phyloP scores from a whole-genome alignment of 1,140 invertebrate genomes.

The Phocides pigmalion region DNA sequence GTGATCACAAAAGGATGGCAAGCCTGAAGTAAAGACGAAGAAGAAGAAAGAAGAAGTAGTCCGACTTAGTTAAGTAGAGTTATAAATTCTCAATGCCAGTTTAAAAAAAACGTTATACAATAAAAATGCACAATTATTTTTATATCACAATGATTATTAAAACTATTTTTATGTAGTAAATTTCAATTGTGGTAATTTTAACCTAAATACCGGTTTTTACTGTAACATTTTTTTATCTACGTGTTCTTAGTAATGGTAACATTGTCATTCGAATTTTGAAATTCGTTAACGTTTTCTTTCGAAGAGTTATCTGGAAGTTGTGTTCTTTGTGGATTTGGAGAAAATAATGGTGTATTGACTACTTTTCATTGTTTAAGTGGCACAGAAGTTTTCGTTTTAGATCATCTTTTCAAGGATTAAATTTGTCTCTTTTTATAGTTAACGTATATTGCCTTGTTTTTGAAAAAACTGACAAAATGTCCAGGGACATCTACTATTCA shows the following conservation, averaged over 20 bases:
- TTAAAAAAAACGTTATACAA: too few relatives aligned
- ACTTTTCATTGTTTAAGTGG: neutral
- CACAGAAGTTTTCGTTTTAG: neutral
- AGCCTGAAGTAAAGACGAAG: too few relatives aligned
- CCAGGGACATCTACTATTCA: constrained; percentile 93
- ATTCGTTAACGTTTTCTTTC: constrained; percentile 55
- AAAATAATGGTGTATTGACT: constrained; percentile 1
- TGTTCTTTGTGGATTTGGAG: constrained; percentile 26
- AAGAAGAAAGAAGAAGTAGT: too few relatives aligned
- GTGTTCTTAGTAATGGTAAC: neutral
- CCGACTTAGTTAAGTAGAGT: too few relatives aligned
- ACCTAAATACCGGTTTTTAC: constrained; percentile 9
- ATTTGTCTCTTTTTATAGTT: neutral
- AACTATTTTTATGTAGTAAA: too few relatives aligned
- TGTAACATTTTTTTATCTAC: neutral
- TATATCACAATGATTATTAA: too few relatives aligned
- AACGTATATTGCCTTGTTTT: neutral
- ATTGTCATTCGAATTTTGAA: constrained; percentile 61
- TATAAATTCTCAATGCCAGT: too few relatives aligned
- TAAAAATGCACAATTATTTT: too few relatives aligned
- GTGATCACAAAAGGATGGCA: too few relatives aligned
- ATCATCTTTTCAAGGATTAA: neutral
- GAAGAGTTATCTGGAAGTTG: constrained; percentile 28
- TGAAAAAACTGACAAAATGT: constrained; percentile 47
- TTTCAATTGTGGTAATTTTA: too few relatives aligned